Conservation (phyloP, 2,797 vertebrate species). For the Megaceryle alcyon region DNA sequence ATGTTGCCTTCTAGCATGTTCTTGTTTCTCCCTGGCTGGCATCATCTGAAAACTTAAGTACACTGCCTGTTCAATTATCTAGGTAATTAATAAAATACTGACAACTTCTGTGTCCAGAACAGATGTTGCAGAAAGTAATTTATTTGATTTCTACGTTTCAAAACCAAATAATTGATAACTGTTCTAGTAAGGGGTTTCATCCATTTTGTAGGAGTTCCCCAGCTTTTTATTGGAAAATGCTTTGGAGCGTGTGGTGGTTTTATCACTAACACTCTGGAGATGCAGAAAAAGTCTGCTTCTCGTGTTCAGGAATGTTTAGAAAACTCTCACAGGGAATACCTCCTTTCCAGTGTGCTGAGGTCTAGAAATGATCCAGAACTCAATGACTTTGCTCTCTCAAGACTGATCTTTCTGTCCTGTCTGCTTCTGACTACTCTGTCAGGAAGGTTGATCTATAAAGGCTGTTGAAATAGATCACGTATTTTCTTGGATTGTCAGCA, state of each 20-base stretch:
- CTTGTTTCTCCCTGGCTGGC: neutral
- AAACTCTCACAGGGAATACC: neutral
- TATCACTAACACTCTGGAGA: neutral
- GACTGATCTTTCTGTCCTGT: neutral
- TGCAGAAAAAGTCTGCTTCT: neutral
- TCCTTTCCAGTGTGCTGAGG: neutral
- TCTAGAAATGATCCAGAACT: neutral
- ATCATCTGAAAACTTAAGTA: neutral
- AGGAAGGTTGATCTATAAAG: slow-evolving; percentile 31
- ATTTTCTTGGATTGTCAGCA: slow-evolving; percentile 58
- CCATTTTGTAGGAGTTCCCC: neutral
- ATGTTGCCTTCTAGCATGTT: neutral
- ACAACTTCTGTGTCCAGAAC: neutral
- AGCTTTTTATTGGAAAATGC: neutral
- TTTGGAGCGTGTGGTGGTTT: neutral
- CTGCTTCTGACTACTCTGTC: slow-evolving; percentile 7
- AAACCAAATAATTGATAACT: neutral
- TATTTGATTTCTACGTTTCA: neutral
- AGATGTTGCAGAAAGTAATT: neutral
- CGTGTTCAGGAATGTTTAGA: neutral
- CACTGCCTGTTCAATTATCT: neutral
- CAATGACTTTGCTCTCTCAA: neutral
- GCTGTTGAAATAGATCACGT: slow-evolving; percentile 21
- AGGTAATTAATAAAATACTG: neutral
- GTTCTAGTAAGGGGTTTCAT: neutral